Base-by-base conservation (phyloP, 1,140 invertebrate genomes). In the Cydia fagiglandana region DNA sequence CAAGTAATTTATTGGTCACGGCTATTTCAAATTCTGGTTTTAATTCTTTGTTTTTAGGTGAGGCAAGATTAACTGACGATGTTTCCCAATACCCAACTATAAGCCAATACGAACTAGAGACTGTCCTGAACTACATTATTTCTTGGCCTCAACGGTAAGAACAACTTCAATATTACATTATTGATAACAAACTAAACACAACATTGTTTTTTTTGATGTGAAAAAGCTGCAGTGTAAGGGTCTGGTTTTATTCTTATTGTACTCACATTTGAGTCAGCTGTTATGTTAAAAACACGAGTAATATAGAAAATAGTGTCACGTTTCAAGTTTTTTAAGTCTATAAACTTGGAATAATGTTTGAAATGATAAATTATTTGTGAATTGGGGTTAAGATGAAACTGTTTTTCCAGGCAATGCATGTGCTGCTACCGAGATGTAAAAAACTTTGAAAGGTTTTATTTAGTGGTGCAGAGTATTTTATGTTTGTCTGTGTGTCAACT, bases 371-470 rank as follows among this genome's bases (percentile, higher is more conserved):
- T 15, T 41, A 0, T 70, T 70, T 20, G 12, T 15, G 47, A 24
- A 73, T 17, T 73, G 20, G 38, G 61, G 73, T 73, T 53, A 56
- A 76, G 76, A 73, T 70, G 24, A 75, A 61, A 73, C 77, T 79
- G 79, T 73, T 73, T 76, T 95, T 94, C 80, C 88, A 96, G 97
- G 84, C 97, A 98, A 93, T 98, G 97, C 88, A 97, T 98, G 95
- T 98, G 97, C 91, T 97, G 97, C 93, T 98, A 97, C 91, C 95
- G 97, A 78, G 97, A 98, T 93, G 94, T 95, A 74, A 97, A 97
- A 90, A 98, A 98, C 87, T 97, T 97, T 93, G 97, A 98, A 89
- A 94, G 97, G 81, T 97, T 98, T 84, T 97, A 97, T 90, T 94
- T 96, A 84, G 93, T 98, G 74, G 96, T 97, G 64, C 97, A 98